These are phyloP conservation scores for Drosophila grimshawi DNA, from an alignment of 1,140 invertebrate genomes.

Conservation along the genomic window DNA sequence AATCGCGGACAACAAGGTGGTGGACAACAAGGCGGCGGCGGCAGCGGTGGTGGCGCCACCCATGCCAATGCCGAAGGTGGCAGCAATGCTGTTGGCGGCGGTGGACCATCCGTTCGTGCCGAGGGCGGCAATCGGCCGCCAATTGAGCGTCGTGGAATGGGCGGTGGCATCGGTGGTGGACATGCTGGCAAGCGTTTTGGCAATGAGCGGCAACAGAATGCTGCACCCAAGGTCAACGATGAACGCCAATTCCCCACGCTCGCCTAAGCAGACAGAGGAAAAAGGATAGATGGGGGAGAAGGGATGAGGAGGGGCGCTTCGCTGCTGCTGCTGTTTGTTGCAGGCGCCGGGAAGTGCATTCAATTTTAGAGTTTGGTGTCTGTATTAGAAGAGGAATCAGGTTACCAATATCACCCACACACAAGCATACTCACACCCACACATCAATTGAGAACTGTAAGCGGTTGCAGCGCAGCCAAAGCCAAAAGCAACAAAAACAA, in stretches of 20 bases:
- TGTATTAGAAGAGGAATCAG: conserved; percentile 37
- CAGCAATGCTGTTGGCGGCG: conserved; percentile 57
- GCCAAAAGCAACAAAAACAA: conserved; percentile 75
- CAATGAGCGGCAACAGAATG: conserved; percentile 71
- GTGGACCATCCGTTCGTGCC: conserved; percentile 41
- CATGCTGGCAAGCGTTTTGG: conserved; percentile 68
- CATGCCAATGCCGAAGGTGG: conserved; percentile 52
- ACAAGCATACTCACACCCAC: conserved; percentile 14
- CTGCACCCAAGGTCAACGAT: conserved; percentile 97
- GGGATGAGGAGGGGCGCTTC: conserved; percentile 11
- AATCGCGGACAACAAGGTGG: conserved; percentile 70
- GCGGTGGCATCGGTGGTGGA: conserved; percentile 75
- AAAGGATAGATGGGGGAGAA: not conserved
- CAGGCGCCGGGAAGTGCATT: conserved; percentile 37
- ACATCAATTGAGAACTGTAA: conserved; percentile 13
- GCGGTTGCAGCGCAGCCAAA: conserved; percentile 45
- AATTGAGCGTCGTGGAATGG: conserved; percentile 70
- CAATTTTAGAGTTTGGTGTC: conserved; percentile 37
- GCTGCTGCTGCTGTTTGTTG: conserved; percentile 23
- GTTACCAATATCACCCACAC: conserved; percentile 18
- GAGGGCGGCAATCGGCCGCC: conserved; percentile 64
- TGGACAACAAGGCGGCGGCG: conserved; percentile 76
- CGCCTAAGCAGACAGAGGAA: conserved; percentile 84
- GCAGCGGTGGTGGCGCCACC: conserved; percentile 65
- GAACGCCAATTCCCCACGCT: conserved; percentile 97